Percentiles rank a stretch among this genome's conserved stretches.
Conservation (phyloP, 2,113 vertebrate genomes). For the Cichladusa arquata region DNA sequence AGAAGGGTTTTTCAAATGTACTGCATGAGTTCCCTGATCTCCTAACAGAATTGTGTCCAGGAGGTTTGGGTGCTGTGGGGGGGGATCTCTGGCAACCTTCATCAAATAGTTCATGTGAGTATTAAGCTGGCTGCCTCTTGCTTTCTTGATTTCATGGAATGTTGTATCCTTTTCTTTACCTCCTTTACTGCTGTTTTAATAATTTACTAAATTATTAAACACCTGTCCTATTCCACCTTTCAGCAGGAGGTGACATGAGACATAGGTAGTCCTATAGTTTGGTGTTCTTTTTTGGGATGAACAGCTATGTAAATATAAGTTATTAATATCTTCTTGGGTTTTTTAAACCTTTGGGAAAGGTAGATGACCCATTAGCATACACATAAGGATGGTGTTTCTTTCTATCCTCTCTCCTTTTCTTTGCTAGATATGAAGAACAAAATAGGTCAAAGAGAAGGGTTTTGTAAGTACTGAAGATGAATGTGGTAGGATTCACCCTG, state of each 20-base stretch:
- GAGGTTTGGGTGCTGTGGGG: neutral
- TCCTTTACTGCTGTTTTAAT: neutral
- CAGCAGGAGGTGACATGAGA: neutral
- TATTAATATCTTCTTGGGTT: neutral
- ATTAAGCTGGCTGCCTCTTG: neutral
- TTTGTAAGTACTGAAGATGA: neutral
- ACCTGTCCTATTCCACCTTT: neutral
- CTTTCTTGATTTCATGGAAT: neutral
- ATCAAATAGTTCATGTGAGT: accelerated
- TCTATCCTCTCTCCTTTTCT: neutral
- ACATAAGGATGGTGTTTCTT: neutral
- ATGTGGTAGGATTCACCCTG: neutral
- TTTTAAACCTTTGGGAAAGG: neutral
- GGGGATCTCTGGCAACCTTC: neutral
- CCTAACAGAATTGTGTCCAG: neutral
- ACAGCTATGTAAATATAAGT: neutral
- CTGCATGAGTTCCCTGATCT: neutral
- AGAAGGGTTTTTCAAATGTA: neutral
- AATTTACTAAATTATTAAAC: neutral
- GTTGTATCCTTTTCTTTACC: neutral
- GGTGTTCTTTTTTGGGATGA: neutral
- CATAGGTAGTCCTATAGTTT: neutral
- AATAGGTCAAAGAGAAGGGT: neutral
- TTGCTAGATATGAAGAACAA: neutral
- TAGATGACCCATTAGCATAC: neutral